Base-by-base conservation (phyloP, 2,797 vertebrate species). In the Mormyrus hasselquistii region DNA sequence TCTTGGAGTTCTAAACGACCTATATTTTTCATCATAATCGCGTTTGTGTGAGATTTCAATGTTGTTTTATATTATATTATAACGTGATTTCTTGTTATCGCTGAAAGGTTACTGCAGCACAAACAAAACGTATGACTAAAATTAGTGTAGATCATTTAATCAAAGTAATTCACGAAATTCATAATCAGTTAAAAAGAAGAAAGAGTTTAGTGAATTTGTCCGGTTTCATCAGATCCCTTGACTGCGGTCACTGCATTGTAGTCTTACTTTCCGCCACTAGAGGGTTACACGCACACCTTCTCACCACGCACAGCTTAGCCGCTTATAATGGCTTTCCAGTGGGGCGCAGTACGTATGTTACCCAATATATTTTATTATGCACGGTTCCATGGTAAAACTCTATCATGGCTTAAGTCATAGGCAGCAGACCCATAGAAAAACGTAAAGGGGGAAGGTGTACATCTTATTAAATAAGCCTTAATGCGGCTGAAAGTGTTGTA, bases 161-260 rank as follows among this genome's bases (percentile, higher is more conserved):
- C 29, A 73, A 73, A 73, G 9, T 14, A 73, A 73, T 34, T 73
- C 29, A 65, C 10, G 10, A 34, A 69, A 34, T 69, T 69, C 12
- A 14, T 38, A 14, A 4, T 69, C 29, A 38, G 29, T 73, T 38
- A 16, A n/a, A 79, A 79, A 82, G 38, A 9, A n/a, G 6, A 82
- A 44, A 82, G 9, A 82, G 47, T n/a, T 47, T 47, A 44, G 38
- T 47, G 41, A 34, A 53, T 14, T 50, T 84, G 47, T 22, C 82
- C 7, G 52, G 52, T 34, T 55, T 59, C 85, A 86, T 55, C 52
- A n/a, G 38, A 25, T 55, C 9, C 14, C 2, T 41, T 57, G 85
- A 38, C 85, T 86, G 85, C 53, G 50, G 34, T 59, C 25, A 57
- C 85, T 57, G 85, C 85, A 86, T 86, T 86, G 85, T 34, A 86